phyloP scores from a whole-genome alignment of 2,888 invertebrate species.

The Xestia xanthographa region DNA sequence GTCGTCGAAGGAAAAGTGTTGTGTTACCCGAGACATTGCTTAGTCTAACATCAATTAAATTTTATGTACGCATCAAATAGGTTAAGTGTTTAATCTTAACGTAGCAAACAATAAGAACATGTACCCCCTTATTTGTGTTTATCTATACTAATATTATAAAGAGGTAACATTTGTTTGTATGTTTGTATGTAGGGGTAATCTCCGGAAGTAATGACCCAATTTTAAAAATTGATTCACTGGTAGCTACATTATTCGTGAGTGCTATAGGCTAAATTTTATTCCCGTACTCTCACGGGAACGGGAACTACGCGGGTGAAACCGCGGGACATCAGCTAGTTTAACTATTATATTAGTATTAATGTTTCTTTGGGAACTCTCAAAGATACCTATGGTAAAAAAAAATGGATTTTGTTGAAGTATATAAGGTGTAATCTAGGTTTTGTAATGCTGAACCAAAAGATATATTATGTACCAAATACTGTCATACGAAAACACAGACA shows the following conservation, averaged over 20 bases:
- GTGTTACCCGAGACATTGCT: conserved; percentile 50
- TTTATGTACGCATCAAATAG: conserved; percentile 52
- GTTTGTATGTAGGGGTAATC: no score
- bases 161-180: no score
- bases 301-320: no score
- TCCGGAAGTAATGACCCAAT: no score
- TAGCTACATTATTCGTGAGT: no score
- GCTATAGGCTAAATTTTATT: no score
- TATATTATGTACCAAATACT: conserved; percentile 10
- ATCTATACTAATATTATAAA: no score
- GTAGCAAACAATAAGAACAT: conserved; percentile 33
- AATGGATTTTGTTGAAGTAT: neutral
- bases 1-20: conserved; percentile 46
- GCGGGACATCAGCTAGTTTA: no score
- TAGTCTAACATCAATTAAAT: conserved; percentile 60
- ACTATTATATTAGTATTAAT: no score
- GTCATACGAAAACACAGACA: conserved; percentile 36
- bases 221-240: no score
- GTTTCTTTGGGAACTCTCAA: neutral
- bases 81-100: conserved; percentile 47
- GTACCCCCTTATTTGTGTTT: neutral
- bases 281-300: no score
- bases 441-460: neutral
- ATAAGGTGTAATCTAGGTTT: neutral
- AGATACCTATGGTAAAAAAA: neutral